Conservation (phyloP, 2,797 vertebrate species). For the Enteromius thamalakanensis region DNA sequence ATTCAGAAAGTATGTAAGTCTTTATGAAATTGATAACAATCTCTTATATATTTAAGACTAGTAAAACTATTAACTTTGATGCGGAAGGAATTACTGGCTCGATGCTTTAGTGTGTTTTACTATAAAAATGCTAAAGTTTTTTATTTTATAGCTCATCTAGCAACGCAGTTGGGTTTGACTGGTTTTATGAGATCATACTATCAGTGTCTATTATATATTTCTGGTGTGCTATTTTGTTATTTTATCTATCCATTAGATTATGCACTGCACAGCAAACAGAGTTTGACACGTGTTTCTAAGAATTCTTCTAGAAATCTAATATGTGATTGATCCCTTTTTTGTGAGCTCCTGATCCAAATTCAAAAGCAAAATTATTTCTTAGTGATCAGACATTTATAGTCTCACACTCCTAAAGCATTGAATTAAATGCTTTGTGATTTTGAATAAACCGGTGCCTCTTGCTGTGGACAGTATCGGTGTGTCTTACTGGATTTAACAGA, state of each 20-base stretch:
- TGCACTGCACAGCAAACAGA: background rate
- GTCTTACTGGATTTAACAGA: constrained; percentile 1
- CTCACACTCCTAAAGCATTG: background rate
- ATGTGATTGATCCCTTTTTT: background rate
- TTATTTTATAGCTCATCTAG: background rate
- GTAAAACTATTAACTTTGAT: background rate
- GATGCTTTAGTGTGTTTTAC: background rate
- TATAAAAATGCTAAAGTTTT: background rate
- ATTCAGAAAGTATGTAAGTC: background rate
- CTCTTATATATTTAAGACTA: background rate
- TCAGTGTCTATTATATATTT: background rate
- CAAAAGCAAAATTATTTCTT: constrained; percentile 11
- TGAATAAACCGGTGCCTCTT: background rate
- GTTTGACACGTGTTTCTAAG: background rate
- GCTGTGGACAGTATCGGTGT: background rate
- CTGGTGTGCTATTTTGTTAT: background rate
- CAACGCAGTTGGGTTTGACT: background rate
- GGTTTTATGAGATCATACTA: constrained; percentile 3
- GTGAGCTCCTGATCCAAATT: background rate
- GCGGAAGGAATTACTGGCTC: background rate
- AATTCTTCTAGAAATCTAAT: background rate
- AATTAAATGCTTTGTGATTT: background rate
- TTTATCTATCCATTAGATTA: background rate
- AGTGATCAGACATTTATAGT: background rate
- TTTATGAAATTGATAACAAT: background rate